These are phyloP conservation scores for Ariopsis seemanni DNA, from an alignment of 2,113 vertebrate species.

Conservation along the genomic window DNA sequence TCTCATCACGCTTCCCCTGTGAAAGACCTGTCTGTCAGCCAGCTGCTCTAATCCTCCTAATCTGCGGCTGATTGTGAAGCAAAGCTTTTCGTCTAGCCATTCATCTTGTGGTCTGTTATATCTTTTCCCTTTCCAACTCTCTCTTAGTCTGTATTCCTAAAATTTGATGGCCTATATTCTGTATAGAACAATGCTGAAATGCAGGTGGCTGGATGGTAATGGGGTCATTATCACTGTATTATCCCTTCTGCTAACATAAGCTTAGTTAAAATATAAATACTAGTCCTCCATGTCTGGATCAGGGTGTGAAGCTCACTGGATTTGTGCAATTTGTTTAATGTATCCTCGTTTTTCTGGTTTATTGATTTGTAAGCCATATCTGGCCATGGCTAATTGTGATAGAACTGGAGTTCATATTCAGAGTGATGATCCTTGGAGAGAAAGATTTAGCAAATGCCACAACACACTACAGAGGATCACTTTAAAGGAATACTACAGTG, in stretches of 20 bases:
- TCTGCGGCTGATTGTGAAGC: constrained; percentile 20
- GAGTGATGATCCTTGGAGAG: background rate
- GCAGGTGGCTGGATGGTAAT: constrained; percentile 3
- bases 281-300: constrained; percentile 27
- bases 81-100: constrained; percentile 11
- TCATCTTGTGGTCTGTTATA: background rate
- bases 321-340: constrained; percentile 37
- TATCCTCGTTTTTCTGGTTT: background rate
- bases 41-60: constrained; percentile 35
- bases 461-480: background rate
- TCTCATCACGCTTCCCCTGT: background rate
- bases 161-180: background rate
- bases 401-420: background rate
- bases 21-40: constrained; percentile 10
- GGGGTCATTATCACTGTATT: constrained; percentile 1
- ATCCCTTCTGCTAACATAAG: constrained; percentile 27
- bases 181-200: background rate
- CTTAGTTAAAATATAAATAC: constrained; percentile 25
- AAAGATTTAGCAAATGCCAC: background rate
- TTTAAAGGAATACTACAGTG: background rate
- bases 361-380: background rate
- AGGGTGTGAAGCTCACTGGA: background rate
- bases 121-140: background rate
- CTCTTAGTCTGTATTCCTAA: background rate
- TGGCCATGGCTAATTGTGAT: background rate